These are phyloP conservation scores for Amphipyra tragopoginis DNA, from an alignment of 2,888 invertebrate species.

Conservation along the genomic window DNA sequence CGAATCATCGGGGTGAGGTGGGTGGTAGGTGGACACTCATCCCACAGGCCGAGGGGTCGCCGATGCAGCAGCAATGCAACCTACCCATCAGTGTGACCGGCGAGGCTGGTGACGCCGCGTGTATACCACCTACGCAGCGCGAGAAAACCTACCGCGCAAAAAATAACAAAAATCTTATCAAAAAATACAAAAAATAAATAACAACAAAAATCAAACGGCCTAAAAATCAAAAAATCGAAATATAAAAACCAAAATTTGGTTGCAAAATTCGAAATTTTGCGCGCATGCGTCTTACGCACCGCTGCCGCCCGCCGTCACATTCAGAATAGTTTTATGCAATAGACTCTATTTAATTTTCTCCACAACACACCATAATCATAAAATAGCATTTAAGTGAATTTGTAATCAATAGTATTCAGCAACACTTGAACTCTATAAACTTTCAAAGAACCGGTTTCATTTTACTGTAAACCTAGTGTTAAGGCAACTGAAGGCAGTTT, in stretches of 20 bases:
- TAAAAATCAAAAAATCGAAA: conserved; percentile 75
- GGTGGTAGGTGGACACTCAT: conserved; percentile 71
- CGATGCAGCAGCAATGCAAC: conserved; percentile 84
- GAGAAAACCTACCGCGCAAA: conserved; percentile 78
- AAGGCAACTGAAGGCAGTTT: conserved; percentile 87
- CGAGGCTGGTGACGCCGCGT: conserved; percentile 87
- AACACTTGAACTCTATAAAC: conserved; percentile 88
- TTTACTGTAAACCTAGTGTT: conserved; percentile 86
- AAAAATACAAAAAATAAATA: conserved; percentile 61
- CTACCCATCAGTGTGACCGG: conserved; percentile 88
- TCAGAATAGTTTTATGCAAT: conserved; percentile 89
- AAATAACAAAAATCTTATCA: conserved; percentile 58
- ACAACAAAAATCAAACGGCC: conserved; percentile 67
- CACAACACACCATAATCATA: conserved; percentile 79
- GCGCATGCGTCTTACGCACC: conserved; percentile 84
- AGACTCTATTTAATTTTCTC: conserved; percentile 84
- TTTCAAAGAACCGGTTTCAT: conserved; percentile 81
- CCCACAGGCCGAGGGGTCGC: conserved; percentile 68
- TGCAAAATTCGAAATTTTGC: conserved; percentile 83
- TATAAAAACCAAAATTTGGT: conserved; percentile 83
- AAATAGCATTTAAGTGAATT: conserved; percentile 87
- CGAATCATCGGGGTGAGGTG: conserved; percentile 81
- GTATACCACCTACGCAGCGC: conserved; percentile 88
- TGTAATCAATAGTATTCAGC: conserved; percentile 86
- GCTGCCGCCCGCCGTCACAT: conserved; percentile 87